These are phyloP conservation scores for Habroteleia sp. DNA, from an alignment of 2,888 invertebrate genomes.

Conservation along the genomic window DNA sequence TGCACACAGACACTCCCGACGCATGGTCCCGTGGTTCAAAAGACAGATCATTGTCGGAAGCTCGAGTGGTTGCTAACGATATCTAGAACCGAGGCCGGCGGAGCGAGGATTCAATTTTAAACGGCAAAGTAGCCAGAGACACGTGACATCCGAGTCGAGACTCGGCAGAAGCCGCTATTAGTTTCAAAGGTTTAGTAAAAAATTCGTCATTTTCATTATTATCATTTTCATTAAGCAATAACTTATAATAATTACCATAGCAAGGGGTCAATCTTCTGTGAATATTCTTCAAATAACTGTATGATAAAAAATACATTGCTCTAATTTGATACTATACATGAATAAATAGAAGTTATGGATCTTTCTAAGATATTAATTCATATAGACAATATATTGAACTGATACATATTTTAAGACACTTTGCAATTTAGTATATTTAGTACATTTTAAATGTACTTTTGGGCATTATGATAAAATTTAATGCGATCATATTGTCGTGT, in stretches of 20 bases:
- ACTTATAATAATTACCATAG: background rate
- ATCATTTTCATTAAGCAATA: conserved; percentile 1
- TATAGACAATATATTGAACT: no score
- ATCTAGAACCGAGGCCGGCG: conserved; percentile 61
- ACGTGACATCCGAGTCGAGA: conserved; percentile 64
- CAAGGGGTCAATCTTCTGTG: no score
- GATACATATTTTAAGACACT: no score
- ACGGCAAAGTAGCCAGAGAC: conserved; percentile 61
- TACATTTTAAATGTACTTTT: conserved; percentile 10
- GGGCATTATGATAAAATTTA: conserved; percentile 7
- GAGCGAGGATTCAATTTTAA: conserved; percentile 64
- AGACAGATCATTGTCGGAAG: conserved; percentile 61
- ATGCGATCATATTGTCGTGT: conserved; percentile 28
- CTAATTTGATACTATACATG: no score
- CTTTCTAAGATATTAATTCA: no score
- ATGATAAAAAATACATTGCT: no score
- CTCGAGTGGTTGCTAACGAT: conserved; percentile 62
- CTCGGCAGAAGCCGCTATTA: conserved; percentile 51
- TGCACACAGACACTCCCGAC: conserved; percentile 43
- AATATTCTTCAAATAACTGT: no score
- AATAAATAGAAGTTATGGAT: no score
- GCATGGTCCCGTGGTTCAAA: conserved; percentile 55
- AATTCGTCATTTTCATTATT: conserved; percentile 12
- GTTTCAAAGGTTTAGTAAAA: conserved; percentile 48
- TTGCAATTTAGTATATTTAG: conserved; percentile 1